These are phyloP conservation scores for Hoplias malabaricus DNA, from an alignment of 2,113 vertebrate genomes.

Conservation along the genomic window DNA sequence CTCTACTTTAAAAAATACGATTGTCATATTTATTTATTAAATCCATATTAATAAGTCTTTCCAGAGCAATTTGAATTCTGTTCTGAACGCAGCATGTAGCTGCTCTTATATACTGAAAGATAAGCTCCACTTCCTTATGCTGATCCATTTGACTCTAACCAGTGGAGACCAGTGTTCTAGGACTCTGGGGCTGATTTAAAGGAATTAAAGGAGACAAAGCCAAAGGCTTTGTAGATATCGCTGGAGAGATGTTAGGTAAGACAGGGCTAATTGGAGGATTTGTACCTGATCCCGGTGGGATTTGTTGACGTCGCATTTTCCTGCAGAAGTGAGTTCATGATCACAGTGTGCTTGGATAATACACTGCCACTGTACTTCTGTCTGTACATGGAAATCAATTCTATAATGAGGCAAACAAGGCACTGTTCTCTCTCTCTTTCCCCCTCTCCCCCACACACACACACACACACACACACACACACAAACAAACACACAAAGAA, in stretches of 20 bases:
- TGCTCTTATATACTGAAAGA: too few species aligned
- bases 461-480: slow-evolving; percentile 21
- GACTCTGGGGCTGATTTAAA: too few species aligned
- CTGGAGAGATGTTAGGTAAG: background rate
- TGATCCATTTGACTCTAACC: too few species aligned
- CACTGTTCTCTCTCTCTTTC: too few species aligned
- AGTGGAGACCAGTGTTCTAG: too few species aligned
- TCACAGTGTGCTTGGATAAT: background rate
- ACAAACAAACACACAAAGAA: slow-evolving; percentile 35
- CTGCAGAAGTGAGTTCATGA: slow-evolving; percentile 1
- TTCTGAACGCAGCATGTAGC: too few species aligned
- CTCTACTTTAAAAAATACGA: too few species aligned
- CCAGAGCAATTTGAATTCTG: too few species aligned
- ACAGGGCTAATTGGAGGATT: background rate
- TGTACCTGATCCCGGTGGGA: background rate
- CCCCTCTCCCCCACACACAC: too few species aligned
- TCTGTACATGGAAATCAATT: slow-evolving; percentile 57
- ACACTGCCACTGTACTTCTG: slow-evolving; percentile 25
- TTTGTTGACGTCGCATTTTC: background rate
- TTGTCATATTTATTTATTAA: too few species aligned
- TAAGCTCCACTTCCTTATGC: too few species aligned
- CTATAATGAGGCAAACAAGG: slow-evolving; percentile 57
- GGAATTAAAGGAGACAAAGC: background rate
- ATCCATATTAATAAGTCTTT: too few species aligned
- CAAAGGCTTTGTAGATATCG: background rate